Conservation (phyloP, 2,113 vertebrate genomes). For the Lepisosteus osseus region DNA sequence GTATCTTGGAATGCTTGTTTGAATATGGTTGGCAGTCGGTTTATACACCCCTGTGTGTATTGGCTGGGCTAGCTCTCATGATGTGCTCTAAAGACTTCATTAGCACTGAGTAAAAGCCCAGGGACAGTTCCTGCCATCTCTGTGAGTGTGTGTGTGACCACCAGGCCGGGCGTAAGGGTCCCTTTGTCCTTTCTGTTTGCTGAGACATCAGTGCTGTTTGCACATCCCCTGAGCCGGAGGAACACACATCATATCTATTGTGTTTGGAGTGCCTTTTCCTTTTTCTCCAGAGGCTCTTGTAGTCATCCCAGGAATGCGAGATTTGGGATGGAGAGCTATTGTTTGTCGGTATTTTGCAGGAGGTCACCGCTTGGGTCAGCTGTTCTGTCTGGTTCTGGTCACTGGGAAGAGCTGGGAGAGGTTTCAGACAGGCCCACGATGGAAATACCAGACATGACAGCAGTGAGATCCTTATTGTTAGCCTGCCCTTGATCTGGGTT, state of each 20-base stretch:
- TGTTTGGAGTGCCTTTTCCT: slow-evolving; percentile 34
- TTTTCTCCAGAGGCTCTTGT: background rate
- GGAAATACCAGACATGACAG: too few species aligned
- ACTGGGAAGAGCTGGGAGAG: too few species aligned
- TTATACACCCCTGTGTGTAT: too few species aligned
- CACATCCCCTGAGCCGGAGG: background rate
- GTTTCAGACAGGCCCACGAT: too few species aligned
- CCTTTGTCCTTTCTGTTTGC: slow-evolving; percentile 34
- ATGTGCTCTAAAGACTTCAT: slow-evolving; percentile 9
- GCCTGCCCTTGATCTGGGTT: too few species aligned
- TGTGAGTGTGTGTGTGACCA: too few species aligned
- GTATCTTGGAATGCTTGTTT: too few species aligned
- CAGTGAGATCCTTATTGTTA: too few species aligned
- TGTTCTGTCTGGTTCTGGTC: too few species aligned
- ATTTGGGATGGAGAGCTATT: background rate
- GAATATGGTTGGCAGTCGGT: too few species aligned
- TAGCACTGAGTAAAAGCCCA: slow-evolving; percentile 16
- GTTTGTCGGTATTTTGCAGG: background rate
- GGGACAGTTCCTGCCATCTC: slow-evolving; percentile 19
- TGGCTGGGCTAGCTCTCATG: background rate
- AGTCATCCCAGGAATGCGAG: slow-evolving; percentile 23
- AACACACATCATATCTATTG: slow-evolving; percentile 23
- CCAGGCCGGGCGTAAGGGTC: slow-evolving; percentile 13
- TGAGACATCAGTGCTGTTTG: slow-evolving; percentile 15
- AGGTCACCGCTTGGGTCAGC: too few species aligned